These are phyloP conservation scores for Noctua fimbriata DNA, from an alignment of 2,888 invertebrate species.

Conservation along the genomic window DNA sequence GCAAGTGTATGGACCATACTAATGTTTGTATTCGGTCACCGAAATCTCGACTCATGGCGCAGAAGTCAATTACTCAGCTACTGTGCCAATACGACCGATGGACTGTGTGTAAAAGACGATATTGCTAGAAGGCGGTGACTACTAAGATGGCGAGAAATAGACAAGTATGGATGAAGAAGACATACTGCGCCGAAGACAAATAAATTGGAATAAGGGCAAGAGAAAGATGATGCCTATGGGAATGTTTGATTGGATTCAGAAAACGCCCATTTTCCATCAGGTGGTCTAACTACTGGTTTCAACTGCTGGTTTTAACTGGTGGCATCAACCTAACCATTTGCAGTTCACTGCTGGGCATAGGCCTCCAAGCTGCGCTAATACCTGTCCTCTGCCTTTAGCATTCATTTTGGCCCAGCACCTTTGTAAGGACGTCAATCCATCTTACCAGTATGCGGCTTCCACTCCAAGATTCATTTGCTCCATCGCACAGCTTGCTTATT, in stretches of 20 bases:
- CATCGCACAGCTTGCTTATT: not conserved
- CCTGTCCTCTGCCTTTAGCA: not conserved
- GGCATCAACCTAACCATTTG: not conserved
- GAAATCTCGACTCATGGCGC: not conserved
- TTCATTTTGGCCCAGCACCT: not conserved
- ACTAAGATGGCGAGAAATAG: not conserved
- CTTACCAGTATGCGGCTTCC: not conserved
- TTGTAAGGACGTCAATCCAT: not conserved
- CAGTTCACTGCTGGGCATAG: not conserved
- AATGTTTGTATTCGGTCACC: slow-evolving; percentile 1
- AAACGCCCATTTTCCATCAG: not conserved
- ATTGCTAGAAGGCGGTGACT: not conserved
- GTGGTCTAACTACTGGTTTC: not conserved
- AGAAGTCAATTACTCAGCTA: not conserved
- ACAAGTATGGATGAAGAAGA: not conserved
- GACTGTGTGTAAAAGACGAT: not conserved
- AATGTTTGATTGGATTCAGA: not conserved
- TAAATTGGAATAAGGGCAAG: not conserved
- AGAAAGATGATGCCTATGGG: not conserved
- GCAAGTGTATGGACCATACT: not conserved
- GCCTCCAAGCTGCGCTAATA: not conserved
- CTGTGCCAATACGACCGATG: not conserved
- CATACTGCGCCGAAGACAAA: not conserved
- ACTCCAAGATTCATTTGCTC: not conserved
- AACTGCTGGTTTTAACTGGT: not conserved